These are phyloP conservation scores for Lepidochrysops patricia DNA, from an alignment of 2,888 invertebrate species.

Conservation along the genomic window DNA sequence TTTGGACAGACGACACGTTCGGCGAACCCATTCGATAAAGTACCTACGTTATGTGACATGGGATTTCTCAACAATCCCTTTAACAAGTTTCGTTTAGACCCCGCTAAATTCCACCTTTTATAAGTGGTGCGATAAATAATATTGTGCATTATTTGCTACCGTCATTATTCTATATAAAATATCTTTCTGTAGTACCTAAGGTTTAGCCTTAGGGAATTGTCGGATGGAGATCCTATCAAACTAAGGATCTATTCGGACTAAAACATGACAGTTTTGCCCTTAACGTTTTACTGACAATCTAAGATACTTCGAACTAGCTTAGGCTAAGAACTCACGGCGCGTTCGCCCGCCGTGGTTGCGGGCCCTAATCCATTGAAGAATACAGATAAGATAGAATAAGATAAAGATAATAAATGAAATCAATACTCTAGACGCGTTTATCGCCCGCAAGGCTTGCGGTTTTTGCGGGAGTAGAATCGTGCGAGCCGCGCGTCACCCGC, in stretches of 20 bases:
- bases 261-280: neutral
- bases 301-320: neutral
- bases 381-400: too few relatives aligned
- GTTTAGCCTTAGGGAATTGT: neutral
- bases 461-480: too few relatives aligned
- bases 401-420: too few relatives aligned
- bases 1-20: conserved; percentile 37
- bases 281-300: neutral
- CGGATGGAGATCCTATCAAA: neutral
- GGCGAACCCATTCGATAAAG: conserved; percentile 44
- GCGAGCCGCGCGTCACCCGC: too few relatives aligned
- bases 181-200: neutral
- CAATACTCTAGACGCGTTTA: too few relatives aligned
- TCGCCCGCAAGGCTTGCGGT: too few relatives aligned
- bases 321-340: too few relatives aligned
- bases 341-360: too few relatives aligned
- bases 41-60: conserved; percentile 46
- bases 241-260: neutral
- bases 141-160: neutral
- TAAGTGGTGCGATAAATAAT: neutral
- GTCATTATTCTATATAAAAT: neutral
- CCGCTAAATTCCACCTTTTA: conserved; percentile 31
- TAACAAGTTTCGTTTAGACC: conserved; percentile 31
- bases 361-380: too few relatives aligned
- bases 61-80: conserved; percentile 38